phyloP scores from a whole-genome alignment of 1,140 invertebrate species.

The Psilanteris sp. region DNA sequence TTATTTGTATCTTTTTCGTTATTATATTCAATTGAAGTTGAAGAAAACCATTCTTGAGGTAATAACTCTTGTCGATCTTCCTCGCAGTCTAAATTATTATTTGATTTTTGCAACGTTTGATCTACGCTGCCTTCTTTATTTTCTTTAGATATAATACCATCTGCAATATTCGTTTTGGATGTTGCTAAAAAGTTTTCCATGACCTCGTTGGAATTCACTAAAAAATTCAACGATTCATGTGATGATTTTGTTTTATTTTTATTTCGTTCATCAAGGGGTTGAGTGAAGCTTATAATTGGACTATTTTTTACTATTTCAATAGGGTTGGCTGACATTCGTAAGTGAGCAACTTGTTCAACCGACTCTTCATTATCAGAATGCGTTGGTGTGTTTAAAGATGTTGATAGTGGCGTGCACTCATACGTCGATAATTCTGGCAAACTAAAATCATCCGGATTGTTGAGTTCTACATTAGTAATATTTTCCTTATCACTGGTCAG shows the following conservation, averaged over 20 bases:
- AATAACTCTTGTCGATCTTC: conserved; percentile 34
- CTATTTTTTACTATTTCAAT: conserved; percentile 76
- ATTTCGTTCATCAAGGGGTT: conserved; percentile 66
- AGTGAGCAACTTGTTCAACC: conserved; percentile 66
- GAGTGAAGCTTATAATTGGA: conserved; percentile 77
- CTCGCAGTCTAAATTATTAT: conserved; percentile 11
- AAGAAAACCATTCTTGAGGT: conserved; percentile 47
- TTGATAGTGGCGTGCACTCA: conserved; percentile 75
- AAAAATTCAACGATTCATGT: conserved; percentile 68
- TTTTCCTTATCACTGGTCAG: conserved; percentile 1
- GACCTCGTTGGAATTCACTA: conserved; percentile 59
- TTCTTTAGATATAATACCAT: conserved; percentile 6
- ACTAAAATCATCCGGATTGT: conserved; percentile 76
- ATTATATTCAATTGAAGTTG: conserved; percentile 8
- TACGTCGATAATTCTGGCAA: conserved; percentile 75
- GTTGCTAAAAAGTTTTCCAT: conserved; percentile 33
- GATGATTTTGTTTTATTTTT: conserved; percentile 40
- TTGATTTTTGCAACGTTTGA: background rate
- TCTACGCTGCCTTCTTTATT: background rate
- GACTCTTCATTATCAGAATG: conserved; percentile 77
- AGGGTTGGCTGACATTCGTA: conserved; percentile 73
- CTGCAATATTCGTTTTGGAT: background rate
- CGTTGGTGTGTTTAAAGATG: conserved; percentile 76
- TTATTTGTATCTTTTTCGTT: conserved; percentile 9
- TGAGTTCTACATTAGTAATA: conserved; percentile 65